phyloP scores from a whole-genome alignment of 2,113 vertebrate genomes.

The Lipotes vexillifer region DNA sequence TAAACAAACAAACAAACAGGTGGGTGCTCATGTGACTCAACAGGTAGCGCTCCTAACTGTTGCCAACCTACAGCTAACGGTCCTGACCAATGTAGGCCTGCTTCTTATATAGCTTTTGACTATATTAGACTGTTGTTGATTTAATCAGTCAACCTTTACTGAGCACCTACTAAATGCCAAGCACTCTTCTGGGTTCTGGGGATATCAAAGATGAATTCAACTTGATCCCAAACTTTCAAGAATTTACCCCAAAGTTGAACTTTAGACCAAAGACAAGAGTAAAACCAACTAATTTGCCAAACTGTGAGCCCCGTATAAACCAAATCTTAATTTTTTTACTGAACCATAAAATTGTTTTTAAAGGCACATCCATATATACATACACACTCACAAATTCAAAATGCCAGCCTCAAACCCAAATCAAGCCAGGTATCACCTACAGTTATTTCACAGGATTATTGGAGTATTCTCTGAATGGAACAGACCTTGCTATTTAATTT shows the following conservation, averaged over 20 bases:
- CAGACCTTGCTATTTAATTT: neutral
- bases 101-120: neutral
- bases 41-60: neutral
- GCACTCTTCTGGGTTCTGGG: neutral
- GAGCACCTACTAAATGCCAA: neutral
- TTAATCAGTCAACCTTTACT: neutral
- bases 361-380: neutral
- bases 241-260: neutral
- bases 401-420: neutral
- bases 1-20: too few species aligned
- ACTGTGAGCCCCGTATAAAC: neutral
- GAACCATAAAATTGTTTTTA: neutral
- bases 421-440: neutral
- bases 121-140: neutral
- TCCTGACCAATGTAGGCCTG: neutral
- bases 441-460: neutral
- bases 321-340: neutral
- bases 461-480: neutral
- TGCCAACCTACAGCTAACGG: neutral
- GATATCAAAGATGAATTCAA: neutral
- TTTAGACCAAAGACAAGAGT: neutral
- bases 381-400: neutral
- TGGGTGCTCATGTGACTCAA: neutral
- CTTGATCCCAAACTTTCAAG: neutral
- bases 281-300: neutral